Evolutionary conservation across 2,888 invertebrate species (phyloP).

Genomic region (Macrosoma leucophasiata): DNA sequence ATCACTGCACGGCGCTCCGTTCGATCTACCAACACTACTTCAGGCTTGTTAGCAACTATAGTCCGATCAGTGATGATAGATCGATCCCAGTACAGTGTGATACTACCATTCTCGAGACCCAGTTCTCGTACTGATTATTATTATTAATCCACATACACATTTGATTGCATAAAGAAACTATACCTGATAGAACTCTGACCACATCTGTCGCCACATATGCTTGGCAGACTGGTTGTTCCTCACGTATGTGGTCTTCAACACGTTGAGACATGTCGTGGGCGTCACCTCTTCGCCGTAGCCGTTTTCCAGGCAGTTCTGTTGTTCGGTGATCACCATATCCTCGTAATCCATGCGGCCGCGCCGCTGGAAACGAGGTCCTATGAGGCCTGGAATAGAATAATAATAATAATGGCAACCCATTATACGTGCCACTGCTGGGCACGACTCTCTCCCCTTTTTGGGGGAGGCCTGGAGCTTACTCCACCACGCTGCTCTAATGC

Average conservation of each 20-base stretch:
- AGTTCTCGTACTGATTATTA: too few species aligned
- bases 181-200: constrained; percentile 65
- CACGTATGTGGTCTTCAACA: constrained; percentile 52
- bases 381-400: constrained; percentile 43
- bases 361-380: constrained; percentile 73
- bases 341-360: constrained; percentile 76
- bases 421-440: too few species aligned
- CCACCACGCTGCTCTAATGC: too few species aligned
- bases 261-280: constrained; percentile 55
- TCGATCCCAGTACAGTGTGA: too few species aligned
- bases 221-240: constrained; percentile 47
- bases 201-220: constrained; percentile 61
- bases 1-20: too few species aligned
- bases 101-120: too few species aligned
- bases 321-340: constrained; percentile 72
- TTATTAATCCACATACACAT: background rate
- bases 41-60: too few species aligned
- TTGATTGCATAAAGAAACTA: too few species aligned
- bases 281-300: constrained; percentile 63
- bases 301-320: constrained; percentile 68
- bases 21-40: too few species aligned
- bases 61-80: too few species aligned
- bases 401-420: background rate
- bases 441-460: background rate
- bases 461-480: background rate